Base-by-base conservation (phyloP, 23 tunicate species). In the Ascidia mentula region DNA sequence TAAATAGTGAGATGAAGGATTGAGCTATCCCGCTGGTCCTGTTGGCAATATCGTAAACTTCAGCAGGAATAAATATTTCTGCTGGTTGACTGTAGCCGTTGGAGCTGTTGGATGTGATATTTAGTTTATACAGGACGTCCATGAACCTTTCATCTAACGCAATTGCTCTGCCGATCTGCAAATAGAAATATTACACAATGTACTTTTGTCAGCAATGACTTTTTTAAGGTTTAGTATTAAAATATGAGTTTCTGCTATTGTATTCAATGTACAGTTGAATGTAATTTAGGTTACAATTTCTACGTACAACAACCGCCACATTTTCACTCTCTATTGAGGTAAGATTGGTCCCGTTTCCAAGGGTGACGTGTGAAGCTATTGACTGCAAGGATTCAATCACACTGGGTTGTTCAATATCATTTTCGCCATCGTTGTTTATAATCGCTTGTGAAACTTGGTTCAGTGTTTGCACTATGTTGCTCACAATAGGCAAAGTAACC, bases 361-460 rank as follows among this genome's bases (percentile, higher is more conserved):
- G 24, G 31, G 81, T 35, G 26, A 77, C 69, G 81, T 77, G 81
- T 8, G 81, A 77, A 45, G 70, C 81, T 1, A 77, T 34, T 3
- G 69, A 37, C 69, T 46, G 69, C 69, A 77, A 40, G 31, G 81
- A 77, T 22, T 77, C 60, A 32, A 77, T 35, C 38, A 77, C 22
- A 53, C 65, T 9, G 28, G 65, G 65, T 53, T 53, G 65, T n/a
- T n/a, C n/a, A n/a, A n/a, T n/a, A 1, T 28, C 65, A 53, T 28
- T 53, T 26, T 28, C 24, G 65, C 24, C 65, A 9, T 53, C 24
- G 65, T 53, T 53, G 7, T 53, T 53, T 26, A 53, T 53, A 9
- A 20, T 53, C 28, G 65, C 65, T 28, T 3, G 22, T 3, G 65
- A 53, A 9, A 53, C 65, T 53, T 26, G 24, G 13, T 28, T 53